A percentile compares a stretch with the other conserved stretches of the same genome.
Evolutionary conservation across 2,797 vertebrate species (phyloP).

Genomic region (Alosa sapidissima): DNA sequence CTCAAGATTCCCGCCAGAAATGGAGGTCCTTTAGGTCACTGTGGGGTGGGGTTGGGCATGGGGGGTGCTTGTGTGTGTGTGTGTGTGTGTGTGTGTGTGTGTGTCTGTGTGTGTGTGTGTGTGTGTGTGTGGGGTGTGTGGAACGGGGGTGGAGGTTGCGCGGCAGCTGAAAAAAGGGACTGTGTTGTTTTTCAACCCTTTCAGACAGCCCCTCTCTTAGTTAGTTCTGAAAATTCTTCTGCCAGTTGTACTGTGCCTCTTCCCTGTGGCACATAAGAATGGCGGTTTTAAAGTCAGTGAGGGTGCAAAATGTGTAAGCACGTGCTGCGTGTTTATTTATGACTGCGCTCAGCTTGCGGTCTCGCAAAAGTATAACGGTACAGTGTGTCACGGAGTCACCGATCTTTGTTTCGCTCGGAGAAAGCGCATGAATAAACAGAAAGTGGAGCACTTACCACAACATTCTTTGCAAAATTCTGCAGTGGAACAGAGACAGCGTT

Average conservation of each 20-base stretch:
- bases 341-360: not conserved
- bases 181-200: constrained; percentile 15
- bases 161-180: constrained; percentile 38
- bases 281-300: not conserved
- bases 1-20: constrained; percentile 52
- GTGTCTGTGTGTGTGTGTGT: constrained; percentile 9
- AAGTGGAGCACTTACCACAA: not conserved
- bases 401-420: not conserved
- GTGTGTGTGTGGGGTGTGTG: constrained; percentile 18
- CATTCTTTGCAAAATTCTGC: not conserved
- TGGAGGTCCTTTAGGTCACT: constrained; percentile 12
- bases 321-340: constrained; percentile 1
- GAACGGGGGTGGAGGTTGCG: constrained; percentile 17
- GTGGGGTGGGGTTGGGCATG: constrained; percentile 28
- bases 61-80: constrained; percentile 1
- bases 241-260: not conserved
- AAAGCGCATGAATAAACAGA: not conserved
- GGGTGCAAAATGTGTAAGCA: not conserved
- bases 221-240: not conserved
- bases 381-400: not conserved
- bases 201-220: not conserved
- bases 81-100: too few relatives aligned
- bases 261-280: not conserved
- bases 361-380: not conserved
- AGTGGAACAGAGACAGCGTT: not conserved